A percentile compares a stretch with the other conserved stretches of the same genome.
These are phyloP conservation scores for Tachyglossus aculeatus DNA, from an alignment of 2,797 vertebrate species.

Conservation along the genomic window DNA sequence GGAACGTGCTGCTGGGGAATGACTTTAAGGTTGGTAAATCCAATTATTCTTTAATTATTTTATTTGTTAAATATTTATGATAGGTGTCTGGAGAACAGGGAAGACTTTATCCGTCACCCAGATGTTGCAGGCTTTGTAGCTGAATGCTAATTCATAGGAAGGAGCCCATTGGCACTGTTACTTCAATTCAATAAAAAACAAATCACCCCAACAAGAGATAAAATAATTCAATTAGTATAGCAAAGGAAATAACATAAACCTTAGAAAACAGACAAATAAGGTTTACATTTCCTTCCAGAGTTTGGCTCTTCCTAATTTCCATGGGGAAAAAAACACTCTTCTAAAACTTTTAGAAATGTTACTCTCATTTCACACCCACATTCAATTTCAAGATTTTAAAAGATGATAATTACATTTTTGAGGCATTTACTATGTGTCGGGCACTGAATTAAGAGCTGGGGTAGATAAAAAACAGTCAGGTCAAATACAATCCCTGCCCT, in stretches of 20 bases:
- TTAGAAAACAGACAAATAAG: neutral
- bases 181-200: conserved; percentile 8
- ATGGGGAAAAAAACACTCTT: neutral
- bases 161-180: neutral
- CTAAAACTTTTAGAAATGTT: neutral
- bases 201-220: neutral
- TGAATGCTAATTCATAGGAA: conserved; percentile 14
- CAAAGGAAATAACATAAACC: neutral
- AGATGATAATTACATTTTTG: no score
- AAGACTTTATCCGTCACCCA: neutral
- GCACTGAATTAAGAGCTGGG: no score
- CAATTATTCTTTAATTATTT: conserved; percentile 23
- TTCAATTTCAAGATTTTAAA: neutral
- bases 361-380: neutral
- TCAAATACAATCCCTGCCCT: no score
- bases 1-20: neutral
- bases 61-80: conserved; percentile 44
- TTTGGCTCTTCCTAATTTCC: neutral
- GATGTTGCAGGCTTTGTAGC: neutral
- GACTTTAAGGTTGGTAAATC: neutral
- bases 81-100: neutral
- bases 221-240: conserved; percentile 1
- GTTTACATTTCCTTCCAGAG: neutral
- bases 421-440: no score
- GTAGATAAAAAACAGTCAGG: no score